Evolutionary conservation across 1,140 invertebrate genomes (phyloP).

Genomic region (Kradibia gibbosae): DNA sequence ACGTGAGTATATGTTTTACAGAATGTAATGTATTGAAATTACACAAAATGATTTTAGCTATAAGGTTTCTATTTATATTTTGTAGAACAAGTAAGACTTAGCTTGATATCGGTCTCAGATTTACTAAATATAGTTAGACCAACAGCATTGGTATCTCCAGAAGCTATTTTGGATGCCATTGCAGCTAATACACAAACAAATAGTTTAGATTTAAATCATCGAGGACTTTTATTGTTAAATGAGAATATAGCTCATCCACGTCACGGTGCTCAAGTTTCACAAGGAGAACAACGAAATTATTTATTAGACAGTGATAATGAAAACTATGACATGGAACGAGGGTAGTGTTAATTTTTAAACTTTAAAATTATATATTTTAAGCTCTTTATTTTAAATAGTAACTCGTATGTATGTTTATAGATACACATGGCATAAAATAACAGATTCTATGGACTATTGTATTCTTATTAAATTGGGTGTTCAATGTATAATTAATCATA

Average conservation of each 20-base stretch:
- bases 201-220: conserved; percentile 85
- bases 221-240: conserved; percentile 86
- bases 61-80: conserved; percentile 44
- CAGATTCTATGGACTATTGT: conserved; percentile 83
- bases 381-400: too few relatives aligned
- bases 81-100: conserved; percentile 81
- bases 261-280: conserved; percentile 85
- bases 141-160: conserved; percentile 87
- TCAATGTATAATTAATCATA: conserved; percentile 94
- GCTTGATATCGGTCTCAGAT: conserved; percentile 90
- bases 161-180: conserved; percentile 95
- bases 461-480: conserved; percentile 91
- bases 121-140: conserved; percentile 90
- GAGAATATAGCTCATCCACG: conserved; percentile 90
- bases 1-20: conserved; percentile 55
- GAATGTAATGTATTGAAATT: background rate
- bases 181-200: conserved; percentile 84
- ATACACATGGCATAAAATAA: conserved; percentile 94
- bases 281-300: conserved; percentile 89
- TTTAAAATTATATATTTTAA: background rate
- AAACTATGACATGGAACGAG: conserved; percentile 93
- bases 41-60: conserved; percentile 7
- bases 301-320: conserved; percentile 90
- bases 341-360: conserved; percentile 64
- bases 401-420: conserved; percentile 60